Conservation (phyloP, 2,888 invertebrate genomes). For the Leptarthrus brevirostris region DNA sequence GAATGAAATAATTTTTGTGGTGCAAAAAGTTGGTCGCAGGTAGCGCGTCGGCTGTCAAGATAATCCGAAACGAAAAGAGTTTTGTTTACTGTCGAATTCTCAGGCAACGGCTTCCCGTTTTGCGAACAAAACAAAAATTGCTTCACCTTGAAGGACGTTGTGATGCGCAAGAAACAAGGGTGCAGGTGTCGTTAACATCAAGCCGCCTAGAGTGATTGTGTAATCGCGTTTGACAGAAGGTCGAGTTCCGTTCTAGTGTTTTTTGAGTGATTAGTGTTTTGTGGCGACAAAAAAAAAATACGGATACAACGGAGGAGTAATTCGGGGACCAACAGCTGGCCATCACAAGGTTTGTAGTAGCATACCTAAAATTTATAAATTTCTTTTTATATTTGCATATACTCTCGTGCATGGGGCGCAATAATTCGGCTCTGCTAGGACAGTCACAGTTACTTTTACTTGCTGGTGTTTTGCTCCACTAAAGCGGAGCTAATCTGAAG, state of each 20-base stretch:
- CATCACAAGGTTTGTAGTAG: constrained; percentile 12
- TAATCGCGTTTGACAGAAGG: constrained; percentile 22
- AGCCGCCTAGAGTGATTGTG: constrained; percentile 19
- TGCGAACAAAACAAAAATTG: neutral
- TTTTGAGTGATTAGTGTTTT: neutral
- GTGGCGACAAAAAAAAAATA: no score
- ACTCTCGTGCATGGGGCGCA: no score
- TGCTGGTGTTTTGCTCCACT: no score
- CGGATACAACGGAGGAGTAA: neutral
- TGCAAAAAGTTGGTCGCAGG: neutral
- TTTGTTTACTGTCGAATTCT: neutral
- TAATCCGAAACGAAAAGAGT: neutral
- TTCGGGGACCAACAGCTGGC: neutral
- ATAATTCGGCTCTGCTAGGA: no score
- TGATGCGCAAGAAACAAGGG: constrained; percentile 27
- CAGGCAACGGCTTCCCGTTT: neutral
- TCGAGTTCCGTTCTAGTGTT: constrained; percentile 1
- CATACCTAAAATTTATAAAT: no score
- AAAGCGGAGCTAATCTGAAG: no score
- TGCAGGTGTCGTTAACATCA: constrained; percentile 35
- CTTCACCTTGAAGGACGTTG: constrained; percentile 21
- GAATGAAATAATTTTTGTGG: neutral
- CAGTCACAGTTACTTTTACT: no score
- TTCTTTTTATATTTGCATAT: no score
- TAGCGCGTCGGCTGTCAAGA: neutral